Conservation (phyloP, 2,797 vertebrate species). For the Premnoplex brunnescens region DNA sequence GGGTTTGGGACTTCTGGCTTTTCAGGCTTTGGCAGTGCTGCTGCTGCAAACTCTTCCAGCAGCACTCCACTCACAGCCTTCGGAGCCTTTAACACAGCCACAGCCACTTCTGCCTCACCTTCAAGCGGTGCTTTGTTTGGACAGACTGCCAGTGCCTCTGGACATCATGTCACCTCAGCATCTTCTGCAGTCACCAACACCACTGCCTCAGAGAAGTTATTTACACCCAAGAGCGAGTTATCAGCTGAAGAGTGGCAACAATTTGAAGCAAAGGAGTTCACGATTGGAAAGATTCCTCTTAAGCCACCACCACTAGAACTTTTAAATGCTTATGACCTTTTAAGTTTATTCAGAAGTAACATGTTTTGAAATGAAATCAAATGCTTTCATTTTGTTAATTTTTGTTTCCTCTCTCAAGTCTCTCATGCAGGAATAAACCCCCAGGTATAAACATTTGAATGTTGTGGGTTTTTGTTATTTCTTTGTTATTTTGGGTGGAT, state of each 20-base stretch:
- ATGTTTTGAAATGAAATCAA: background rate
- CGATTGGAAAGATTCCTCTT: constrained; percentile 88
- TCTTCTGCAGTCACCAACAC: background rate
- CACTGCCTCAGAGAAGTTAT: constrained; percentile 69
- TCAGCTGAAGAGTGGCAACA: constrained; percentile 85
- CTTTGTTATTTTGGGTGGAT: background rate
- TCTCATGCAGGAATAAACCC: background rate
- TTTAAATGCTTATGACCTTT: constrained; percentile 68
- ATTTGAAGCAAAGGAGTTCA: constrained; percentile 87
- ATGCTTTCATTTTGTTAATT: background rate
- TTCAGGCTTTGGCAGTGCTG: constrained; percentile 54
- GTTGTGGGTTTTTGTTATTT: background rate
- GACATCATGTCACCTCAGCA: background rate
- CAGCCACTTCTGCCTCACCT: background rate
- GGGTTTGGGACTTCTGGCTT: constrained; percentile 57
- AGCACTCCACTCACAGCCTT: background rate
- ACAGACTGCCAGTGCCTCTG: constrained; percentile 43
- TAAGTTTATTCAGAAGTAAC: background rate
- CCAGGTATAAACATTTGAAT: background rate
- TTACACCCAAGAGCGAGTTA: constrained; percentile 82
- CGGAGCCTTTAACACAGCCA: background rate
- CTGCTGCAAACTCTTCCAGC: constrained; percentile 15
- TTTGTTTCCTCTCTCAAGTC: background rate
- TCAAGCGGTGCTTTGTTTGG: constrained; percentile 33
- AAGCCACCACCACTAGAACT: constrained; percentile 86